Base-by-base conservation (phyloP, 2,888 invertebrate species). In the Heteromyza rotundicornis region DNA sequence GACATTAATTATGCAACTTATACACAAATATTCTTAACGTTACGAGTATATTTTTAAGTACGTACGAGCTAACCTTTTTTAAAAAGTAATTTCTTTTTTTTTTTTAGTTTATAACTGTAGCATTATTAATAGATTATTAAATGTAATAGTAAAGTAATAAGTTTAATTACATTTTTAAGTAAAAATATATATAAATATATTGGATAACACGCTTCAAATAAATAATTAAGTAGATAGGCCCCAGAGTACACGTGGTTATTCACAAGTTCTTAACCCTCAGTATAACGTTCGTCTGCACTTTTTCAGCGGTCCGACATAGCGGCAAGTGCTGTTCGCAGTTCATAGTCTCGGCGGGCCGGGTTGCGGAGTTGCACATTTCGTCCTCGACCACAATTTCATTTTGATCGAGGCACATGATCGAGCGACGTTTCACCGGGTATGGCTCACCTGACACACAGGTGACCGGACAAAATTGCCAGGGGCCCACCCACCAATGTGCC, bases 401-500 rank as follows among this genome's bases (percentile, higher is more conserved):
- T 74, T 89, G 88, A 74, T 90, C 89, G n/a, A 91, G 89, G 78
- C 92, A 92, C 86, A 91, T 89, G 2, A 92, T 88, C 68, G 87
- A 88, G 64, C 92, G 86, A 1, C 76, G 70, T 61, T 89, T 87
- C 64, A 87, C 85, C 14, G 88, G 88, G 65, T 86, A 85, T n/a
- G 84, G 63, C 2, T 73, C 75, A 57, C 68, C 66, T 52, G 68
- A 66, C 20, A 77, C 86, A 74, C 92, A 92, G 0, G 89, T 89
- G 0, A 88, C 87, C 3, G 90, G 88, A 80, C 95, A 95, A 62
- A 90, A 88, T 74, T 92, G 91, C 95, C 95, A 96, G 0, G 91
- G 89, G 0, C 94, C 94, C 22, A 89, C 86, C 92, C 93, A 94
- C 95, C 95, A 95, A 77, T 88, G 88, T n/a, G 89, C 87, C 10